A percentile compares a stretch with the other conserved stretches of the same genome.
These are phyloP conservation scores for Rhagonycha fulva DNA, from an alignment of 2,888 invertebrate species.

Conservation along the genomic window DNA sequence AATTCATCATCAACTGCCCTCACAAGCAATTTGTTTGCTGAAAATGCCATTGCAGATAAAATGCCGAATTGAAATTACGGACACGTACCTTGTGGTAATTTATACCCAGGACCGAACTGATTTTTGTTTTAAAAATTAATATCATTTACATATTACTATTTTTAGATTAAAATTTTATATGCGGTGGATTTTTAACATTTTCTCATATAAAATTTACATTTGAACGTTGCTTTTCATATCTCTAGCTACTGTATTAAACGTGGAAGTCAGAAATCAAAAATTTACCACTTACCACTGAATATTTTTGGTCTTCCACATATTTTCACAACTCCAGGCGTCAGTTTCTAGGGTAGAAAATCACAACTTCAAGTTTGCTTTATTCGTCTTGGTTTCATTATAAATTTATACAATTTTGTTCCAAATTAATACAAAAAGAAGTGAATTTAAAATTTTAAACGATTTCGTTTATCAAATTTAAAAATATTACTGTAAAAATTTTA, in stretches of 20 bases:
- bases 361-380: not conserved
- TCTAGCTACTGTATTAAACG: not conserved
- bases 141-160: not conserved
- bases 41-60: slow-evolving; percentile 28
- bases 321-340: not conserved
- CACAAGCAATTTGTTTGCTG: slow-evolving; percentile 31
- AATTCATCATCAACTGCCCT: slow-evolving; percentile 34
- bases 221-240: not conserved
- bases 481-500: not conserved
- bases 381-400: not conserved
- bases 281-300: not conserved
- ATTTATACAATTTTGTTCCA: not conserved
- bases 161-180: not conserved
- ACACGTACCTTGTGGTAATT: slow-evolving; percentile 24
- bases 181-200: not conserved
- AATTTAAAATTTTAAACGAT: not conserved
- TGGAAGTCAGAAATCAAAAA: not conserved
- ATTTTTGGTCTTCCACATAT: not conserved
- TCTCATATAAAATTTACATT: not conserved
- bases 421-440: not conserved
- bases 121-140: not conserved
- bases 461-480: not conserved
- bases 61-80: slow-evolving; percentile 26
- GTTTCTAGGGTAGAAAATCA: not conserved
- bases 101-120: slow-evolving; percentile 6